Evolutionary conservation across 2,797 vertebrate genomes (phyloP).

Genomic region (Catostomus latipinnis): DNA sequence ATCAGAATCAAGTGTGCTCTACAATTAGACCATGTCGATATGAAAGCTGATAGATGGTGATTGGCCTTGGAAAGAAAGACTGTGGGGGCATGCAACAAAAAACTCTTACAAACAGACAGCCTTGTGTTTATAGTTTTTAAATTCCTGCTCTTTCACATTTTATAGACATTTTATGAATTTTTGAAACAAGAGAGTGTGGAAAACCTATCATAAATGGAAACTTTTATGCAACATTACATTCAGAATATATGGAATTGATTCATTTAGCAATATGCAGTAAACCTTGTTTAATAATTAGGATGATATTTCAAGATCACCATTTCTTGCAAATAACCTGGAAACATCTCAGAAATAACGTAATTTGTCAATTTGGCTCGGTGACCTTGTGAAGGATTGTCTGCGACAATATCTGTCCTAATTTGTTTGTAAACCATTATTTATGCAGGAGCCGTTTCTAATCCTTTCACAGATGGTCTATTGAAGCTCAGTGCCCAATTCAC

Average conservation of each 20-base stretch:
- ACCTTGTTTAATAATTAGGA: conserved; percentile 3
- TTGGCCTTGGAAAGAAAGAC: conserved; percentile 32
- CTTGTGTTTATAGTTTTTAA: not conserved
- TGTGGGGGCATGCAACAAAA: conserved; percentile 15
- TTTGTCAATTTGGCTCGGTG: conserved; percentile 17
- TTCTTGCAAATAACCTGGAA: conserved; percentile 15
- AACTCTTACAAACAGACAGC: not conserved
- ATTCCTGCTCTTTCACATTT: not conserved
- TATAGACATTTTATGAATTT: not conserved
- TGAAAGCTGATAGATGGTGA: conserved; percentile 42
- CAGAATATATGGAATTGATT: conserved; percentile 3
- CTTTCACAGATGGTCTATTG: conserved; percentile 42
- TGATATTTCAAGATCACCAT: conserved; percentile 10
- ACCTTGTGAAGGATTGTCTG: conserved; percentile 10
- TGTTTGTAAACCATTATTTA: conserved; percentile 31
- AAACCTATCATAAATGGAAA: conserved; percentile 5
- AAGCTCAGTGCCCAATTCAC: conserved; percentile 32
- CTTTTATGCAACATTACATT: not conserved
- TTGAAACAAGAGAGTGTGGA: not conserved
- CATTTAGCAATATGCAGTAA: not conserved
- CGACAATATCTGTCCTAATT: conserved; percentile 38
- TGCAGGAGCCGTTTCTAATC: conserved; percentile 30
- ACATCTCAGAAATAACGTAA: not conserved
- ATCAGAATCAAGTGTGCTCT: conserved; percentile 36
- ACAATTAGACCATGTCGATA: conserved; percentile 53